Conservation (phyloP, 2,113 vertebrate genomes). For the Microtus montanus region DNA sequence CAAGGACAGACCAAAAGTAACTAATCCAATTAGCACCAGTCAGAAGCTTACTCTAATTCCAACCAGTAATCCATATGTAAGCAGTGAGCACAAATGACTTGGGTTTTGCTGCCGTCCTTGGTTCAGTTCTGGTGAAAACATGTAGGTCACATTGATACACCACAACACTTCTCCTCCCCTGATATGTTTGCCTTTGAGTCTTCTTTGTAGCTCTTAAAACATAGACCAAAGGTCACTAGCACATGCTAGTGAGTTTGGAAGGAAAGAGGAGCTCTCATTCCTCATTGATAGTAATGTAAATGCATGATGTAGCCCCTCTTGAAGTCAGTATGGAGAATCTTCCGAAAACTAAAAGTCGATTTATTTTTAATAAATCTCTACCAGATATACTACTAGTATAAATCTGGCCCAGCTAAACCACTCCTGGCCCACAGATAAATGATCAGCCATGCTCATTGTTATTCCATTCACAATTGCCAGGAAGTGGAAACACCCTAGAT, state of each 20-base stretch:
- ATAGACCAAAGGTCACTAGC: not conserved
- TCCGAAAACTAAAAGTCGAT: not conserved
- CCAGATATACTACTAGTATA: too few species aligned
- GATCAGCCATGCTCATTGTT: not conserved
- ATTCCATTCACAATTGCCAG: too few species aligned
- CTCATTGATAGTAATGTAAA: not conserved
- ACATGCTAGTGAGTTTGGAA: not conserved
- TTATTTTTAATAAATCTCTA: not conserved
- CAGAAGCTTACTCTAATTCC: not conserved
- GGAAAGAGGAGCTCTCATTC: not conserved
- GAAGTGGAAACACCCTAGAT: not conserved
- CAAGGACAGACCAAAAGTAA: slow-evolving; percentile 29
- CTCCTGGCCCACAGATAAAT: not conserved
- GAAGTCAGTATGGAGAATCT: not conserved
- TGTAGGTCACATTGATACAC: not conserved
- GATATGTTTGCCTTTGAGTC: not conserved
- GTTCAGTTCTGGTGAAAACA: not conserved
- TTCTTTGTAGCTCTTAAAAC: not conserved
- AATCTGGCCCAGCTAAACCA: not conserved
- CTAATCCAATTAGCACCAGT: slow-evolving; percentile 19
- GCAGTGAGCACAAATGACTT: not conserved
- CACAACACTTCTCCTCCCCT: not conserved
- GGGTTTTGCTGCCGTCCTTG: not conserved
- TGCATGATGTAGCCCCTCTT: not conserved
- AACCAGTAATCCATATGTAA: not conserved